Evolutionary conservation across 2,888 invertebrate species (phyloP).

Genomic region (Stictocephala bisonia): DNA sequence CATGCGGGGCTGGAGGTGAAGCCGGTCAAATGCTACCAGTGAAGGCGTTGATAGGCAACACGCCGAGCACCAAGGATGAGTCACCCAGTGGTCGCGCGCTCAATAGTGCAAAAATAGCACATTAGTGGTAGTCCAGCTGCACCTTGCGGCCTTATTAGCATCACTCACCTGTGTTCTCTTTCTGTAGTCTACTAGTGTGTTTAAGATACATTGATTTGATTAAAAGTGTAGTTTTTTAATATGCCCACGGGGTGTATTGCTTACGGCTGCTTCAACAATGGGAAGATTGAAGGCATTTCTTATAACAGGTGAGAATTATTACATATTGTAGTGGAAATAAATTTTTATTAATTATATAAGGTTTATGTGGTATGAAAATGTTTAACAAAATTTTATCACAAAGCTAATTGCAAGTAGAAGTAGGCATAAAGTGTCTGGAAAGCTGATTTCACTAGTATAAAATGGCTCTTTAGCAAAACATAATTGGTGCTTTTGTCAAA

Average conservation of each 20-base stretch:
- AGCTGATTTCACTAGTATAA: background rate
- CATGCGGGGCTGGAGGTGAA: too few relatives aligned
- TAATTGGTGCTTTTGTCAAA: too few relatives aligned
- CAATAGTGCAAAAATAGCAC: too few relatives aligned
- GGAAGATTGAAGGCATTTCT: slow-evolving; percentile 5
- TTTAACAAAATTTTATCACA: background rate
- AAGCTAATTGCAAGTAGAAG: background rate
- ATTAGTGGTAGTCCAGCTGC: too few relatives aligned
- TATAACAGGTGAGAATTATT: slow-evolving; percentile 32
- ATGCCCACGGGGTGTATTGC: slow-evolving; percentile 27
- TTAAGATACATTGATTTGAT: background rate
- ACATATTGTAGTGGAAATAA: background rate
- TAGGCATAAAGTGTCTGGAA: background rate
- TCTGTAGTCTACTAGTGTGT: background rate
- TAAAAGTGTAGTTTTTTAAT: background rate
- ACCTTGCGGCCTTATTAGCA: too few relatives aligned
- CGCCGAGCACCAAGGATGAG: too few relatives aligned
- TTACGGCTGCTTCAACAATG: slow-evolving; percentile 36
- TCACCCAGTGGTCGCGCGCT: too few relatives aligned
- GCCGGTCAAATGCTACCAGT: too few relatives aligned
- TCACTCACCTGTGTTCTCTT: too few relatives aligned
- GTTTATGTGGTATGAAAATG: background rate
- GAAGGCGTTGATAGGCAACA: too few relatives aligned
- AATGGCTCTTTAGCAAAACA: too few relatives aligned
- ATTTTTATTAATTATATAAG: too few relatives aligned